Evolutionary conservation across 2,113 vertebrate species (phyloP), one percentile per base, ranked within the genome.

Genomic region (Antechinus stuartii): DNA sequence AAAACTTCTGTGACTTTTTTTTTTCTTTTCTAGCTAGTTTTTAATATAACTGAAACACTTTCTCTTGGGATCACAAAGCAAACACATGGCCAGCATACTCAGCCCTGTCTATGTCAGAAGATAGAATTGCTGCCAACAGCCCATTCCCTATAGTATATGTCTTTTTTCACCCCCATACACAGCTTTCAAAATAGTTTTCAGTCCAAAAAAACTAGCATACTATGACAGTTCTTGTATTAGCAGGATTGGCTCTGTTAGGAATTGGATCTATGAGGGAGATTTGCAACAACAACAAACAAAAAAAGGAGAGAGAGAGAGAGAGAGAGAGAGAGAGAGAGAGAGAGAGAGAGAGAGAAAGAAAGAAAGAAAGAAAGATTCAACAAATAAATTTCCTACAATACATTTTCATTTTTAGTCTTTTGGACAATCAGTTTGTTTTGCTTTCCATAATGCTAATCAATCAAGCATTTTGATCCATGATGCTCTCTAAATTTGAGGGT

Each of bases 181-280:
- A 97, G 91, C 98, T 98, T 97, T 98, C 52, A 68, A 95, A 98
- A 98, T 93, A 96, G 97, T 98, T 97, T 84, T 96, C 68, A 95
- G 57, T 96, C 92, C 95, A 92, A 93, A 98, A 91, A 92, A 92
- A 95, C 61, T 93, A 90, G 90, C 26, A 54, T 56, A 57, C 76
- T 96, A 91, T 91, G 93, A 97, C 5, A 3, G 95, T 94, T 90
- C 92, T 92, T 92, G 93, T n/a, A 97, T 97, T 30, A 93, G 91
- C 92, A 14, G 56, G 94, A 61, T 54, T 94, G 91, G 27, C 53
- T 97, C 93, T 97, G 50, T 95, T 98, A 97, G 97, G 92, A 96
- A 96, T 92, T 55, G 54, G n/a, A 93, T 97, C 95, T 97, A 94
- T 96, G 92, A 94, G 54, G 92, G 56, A 92, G 61, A 97, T 98